Evolutionary conservation across 2,888 invertebrate genomes (phyloP), one percentile per base, ranked within the genome.

Genomic region (Netelia melanura): DNA sequence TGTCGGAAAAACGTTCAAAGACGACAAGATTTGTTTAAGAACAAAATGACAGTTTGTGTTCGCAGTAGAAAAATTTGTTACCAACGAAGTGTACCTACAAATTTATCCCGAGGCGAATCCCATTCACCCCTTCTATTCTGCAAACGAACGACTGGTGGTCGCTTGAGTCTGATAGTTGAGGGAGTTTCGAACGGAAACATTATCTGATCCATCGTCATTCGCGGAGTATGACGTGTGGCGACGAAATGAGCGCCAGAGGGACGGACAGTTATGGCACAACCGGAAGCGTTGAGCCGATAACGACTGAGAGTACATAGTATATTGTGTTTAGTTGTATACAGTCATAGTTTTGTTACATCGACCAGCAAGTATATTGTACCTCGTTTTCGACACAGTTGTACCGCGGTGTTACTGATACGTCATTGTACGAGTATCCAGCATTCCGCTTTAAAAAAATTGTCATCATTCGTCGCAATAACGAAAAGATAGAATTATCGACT

Each of bases 261-360:
- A 38, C 43, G 10, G 17, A 17, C 58, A 56, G 67, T 77, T 68
- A 25, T 68, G 68, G 48, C 23, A 68, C 61, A 56, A 44, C 67
- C 74, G 77, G 82, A 84, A 86, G 58, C 62, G 72, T 70, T 48
- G 44, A 58, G 14, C 10, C 44, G 81, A 81, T 84, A 86, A 86
- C 67, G 52, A 78, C 64, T 38, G 23, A 44, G 30, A 44, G 30
- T 44, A 56, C 0, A 43, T 58, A 48, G 44, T 77, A 30, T 25
- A 58, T 67, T 61, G 67, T 44, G 68, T 68, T 68, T 65, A 85
- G 84, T 84, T 71, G 70, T 80, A 72, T 70, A 65, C 48, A 64
- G 44, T 54, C 52, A 25, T 76, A 74, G 38, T 25, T 17, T 83
- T 80, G 85, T 84, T 85, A 76, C 76, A 72, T 84, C 67, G 58